phyloP scores from a whole-genome alignment of 2,888 invertebrate genomes.

The Aphodius granarius region DNA sequence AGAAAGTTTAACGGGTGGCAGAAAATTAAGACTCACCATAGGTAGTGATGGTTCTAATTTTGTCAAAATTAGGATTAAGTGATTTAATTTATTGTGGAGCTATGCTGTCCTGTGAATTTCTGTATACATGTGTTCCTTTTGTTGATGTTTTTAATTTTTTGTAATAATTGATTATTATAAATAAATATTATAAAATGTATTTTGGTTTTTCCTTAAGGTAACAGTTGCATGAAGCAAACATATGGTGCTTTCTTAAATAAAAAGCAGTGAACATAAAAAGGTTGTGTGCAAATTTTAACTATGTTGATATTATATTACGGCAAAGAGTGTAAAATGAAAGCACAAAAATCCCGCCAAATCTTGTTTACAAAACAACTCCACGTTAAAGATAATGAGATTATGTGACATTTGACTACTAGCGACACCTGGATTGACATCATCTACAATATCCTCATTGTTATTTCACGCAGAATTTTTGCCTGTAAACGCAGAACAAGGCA shows the following conservation, averaged over 20 bases:
- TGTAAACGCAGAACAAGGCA: neutral
- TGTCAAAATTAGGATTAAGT: neutral
- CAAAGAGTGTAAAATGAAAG: too few relatives aligned
- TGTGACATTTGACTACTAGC: too few relatives aligned
- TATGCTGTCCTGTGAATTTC: neutral
- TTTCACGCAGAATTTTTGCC: neutral
- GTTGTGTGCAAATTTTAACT: too few relatives aligned
- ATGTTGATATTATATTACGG: too few relatives aligned
- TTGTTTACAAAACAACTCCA: too few relatives aligned
- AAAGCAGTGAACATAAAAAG: too few relatives aligned
- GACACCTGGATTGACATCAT: too few relatives aligned
- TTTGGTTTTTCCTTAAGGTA: neutral
- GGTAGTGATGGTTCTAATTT: conserved; percentile 39
- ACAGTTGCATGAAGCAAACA: too few relatives aligned
- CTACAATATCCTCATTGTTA: neutral
- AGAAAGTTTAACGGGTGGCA: conserved; percentile 88
- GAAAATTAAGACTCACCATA: conserved; percentile 47
- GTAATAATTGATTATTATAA: neutral
- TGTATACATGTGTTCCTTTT: neutral
- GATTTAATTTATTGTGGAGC: neutral
- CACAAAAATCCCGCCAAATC: too few relatives aligned
- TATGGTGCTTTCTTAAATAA: too few relatives aligned
- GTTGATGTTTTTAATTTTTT: neutral
- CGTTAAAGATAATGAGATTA: too few relatives aligned
- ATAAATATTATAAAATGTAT: neutral